These are phyloP conservation scores for Hydraecia micacea DNA, from an alignment of 2,888 invertebrate species.

Conservation along the genomic window DNA sequence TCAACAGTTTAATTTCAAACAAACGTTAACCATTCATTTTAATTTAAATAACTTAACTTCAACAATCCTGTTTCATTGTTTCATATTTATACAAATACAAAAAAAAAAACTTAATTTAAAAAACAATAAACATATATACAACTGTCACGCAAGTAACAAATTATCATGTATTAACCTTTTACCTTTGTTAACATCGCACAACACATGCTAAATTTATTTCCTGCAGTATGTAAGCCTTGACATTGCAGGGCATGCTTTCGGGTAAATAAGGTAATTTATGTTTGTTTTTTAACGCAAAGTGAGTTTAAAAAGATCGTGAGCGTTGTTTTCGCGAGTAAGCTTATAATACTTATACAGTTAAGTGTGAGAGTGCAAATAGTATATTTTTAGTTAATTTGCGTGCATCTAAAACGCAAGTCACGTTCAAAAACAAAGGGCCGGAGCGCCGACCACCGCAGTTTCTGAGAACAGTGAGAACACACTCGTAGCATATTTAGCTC, in stretches of 20 bases:
- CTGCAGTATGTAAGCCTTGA: slow-evolving; percentile 47
- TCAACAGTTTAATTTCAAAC: slow-evolving; percentile 73
- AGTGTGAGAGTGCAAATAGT: slow-evolving; percentile 72
- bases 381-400: slow-evolving; percentile 87
- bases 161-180: slow-evolving; percentile 59
- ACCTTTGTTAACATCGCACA: slow-evolving; percentile 47
- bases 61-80: slow-evolving; percentile 46
- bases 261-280: slow-evolving; percentile 50
- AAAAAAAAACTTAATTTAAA: slow-evolving; percentile 26
- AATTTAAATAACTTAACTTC: slow-evolving; percentile 55
- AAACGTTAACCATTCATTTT: slow-evolving; percentile 59
- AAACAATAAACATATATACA: slow-evolving; percentile 1
- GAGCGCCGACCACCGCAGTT: slow-evolving; percentile 82
- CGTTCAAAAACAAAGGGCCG: slow-evolving; percentile 85
- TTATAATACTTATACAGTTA: slow-evolving; percentile 64
- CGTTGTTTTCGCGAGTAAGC: slow-evolving; percentile 56
- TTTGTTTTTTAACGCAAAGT: slow-evolving; percentile 43
- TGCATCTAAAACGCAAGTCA: slow-evolving; percentile 85
- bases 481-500: slow-evolving; percentile 76
- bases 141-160: slow-evolving; percentile 38
- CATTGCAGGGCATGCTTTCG: slow-evolving; percentile 48
- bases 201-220: slow-evolving; percentile 42
- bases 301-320: slow-evolving; percentile 37
- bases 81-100: slow-evolving; percentile 20
- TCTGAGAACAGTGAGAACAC: slow-evolving; percentile 84